Conservation (phyloP, 2,797 vertebrate species). For the Gallirallus australis region DNA sequence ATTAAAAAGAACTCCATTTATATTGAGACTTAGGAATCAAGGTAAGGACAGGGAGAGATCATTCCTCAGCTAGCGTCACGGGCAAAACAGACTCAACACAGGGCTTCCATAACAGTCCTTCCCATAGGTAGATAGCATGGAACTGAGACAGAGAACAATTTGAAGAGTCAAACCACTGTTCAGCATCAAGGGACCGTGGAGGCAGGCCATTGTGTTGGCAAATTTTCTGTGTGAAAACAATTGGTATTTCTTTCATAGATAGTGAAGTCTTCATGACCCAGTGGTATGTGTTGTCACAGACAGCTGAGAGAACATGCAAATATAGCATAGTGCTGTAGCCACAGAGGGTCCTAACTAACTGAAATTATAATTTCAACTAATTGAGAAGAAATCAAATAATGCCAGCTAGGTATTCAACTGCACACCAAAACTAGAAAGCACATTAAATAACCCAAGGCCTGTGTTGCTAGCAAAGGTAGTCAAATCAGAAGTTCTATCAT, state of each 20-base stretch:
- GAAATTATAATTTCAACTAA: not conserved
- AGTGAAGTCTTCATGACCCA: not conserved
- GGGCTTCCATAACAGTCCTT: accelerated
- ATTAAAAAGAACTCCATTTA: not conserved
- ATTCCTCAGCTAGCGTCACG: too few species aligned
- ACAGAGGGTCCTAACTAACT: not conserved
- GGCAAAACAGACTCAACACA: too few species aligned
- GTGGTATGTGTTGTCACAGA: not conserved
- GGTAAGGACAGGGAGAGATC: too few species aligned
- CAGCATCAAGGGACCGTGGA: not conserved
- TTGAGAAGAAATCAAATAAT: not conserved
- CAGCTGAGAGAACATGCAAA: not conserved
- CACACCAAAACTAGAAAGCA: not conserved
- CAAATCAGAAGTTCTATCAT: not conserved
- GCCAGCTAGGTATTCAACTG: not conserved
- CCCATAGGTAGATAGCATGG: not conserved
- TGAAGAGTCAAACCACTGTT: not conserved
- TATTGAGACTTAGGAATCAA: too few species aligned
- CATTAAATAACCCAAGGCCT: not conserved
- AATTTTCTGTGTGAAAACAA: not conserved
- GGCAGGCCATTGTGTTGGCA: not conserved
- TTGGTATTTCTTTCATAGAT: not conserved
- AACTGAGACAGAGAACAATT: not conserved
- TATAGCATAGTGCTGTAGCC: not conserved
- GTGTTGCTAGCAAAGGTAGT: not conserved